Percentiles rank a stretch among this genome's conserved stretches.
Evolutionary conservation across 2,113 vertebrate species (phyloP).

Genomic region (Chloropsis hardwickii): DNA sequence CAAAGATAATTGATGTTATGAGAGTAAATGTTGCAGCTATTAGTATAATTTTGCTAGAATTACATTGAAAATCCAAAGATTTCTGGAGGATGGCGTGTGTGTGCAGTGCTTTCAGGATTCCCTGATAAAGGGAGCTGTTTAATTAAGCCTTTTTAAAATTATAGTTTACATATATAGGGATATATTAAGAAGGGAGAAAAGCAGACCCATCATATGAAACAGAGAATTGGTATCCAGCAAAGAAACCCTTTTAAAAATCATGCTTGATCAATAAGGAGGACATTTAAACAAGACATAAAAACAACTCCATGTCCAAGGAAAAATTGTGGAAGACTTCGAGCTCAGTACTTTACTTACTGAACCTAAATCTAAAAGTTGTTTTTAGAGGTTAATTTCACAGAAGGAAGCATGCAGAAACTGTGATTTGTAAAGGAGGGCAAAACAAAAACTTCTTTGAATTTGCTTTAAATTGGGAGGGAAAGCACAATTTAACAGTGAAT

Average conservation of each 20-base stretch:
- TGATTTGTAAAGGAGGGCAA: not conserved
- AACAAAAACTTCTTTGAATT: not conserved
- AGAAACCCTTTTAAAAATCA: not conserved
- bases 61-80: not conserved
- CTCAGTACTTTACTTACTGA: not conserved
- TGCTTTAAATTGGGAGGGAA: not conserved
- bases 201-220: not conserved
- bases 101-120: not conserved
- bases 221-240: not conserved
- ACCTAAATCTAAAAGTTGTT: not conserved
- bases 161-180: not conserved
- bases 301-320: not conserved
- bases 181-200: not conserved
- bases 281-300: not conserved
- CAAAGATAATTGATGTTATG: not conserved
- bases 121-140: not conserved
- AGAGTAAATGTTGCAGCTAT: not conserved
- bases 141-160: not conserved
- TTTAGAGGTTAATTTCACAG: not conserved
- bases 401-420: not conserved
- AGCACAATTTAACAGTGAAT: not conserved
- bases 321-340: not conserved
- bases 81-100: not conserved
- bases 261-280: not conserved
- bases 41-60: slow-evolving; percentile 1